These are phyloP conservation scores for Oxytorus armatus DNA, from an alignment of 2,888 invertebrate genomes.

Conservation along the genomic window DNA sequence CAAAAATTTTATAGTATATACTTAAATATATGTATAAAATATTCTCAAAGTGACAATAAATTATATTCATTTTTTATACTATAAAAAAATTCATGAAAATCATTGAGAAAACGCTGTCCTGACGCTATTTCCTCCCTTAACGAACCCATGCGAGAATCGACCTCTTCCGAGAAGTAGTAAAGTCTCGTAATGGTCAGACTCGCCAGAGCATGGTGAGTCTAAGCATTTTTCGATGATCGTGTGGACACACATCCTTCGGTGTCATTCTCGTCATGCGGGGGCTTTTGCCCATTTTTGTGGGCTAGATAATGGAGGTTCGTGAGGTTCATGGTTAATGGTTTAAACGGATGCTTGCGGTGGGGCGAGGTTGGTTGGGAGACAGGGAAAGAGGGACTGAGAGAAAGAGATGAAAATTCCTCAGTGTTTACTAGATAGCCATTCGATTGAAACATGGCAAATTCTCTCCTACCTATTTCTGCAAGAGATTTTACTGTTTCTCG, in stretches of 20 bases:
- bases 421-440: slow-evolving; percentile 55
- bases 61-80: too few relatives aligned
- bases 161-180: slow-evolving; percentile 12
- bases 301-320: slow-evolving; percentile 51
- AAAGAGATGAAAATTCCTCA: slow-evolving; percentile 6
- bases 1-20: too few relatives aligned
- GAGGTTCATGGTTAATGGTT: slow-evolving; percentile 46
- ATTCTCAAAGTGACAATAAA: too few relatives aligned
- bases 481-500: slow-evolving; percentile 36
- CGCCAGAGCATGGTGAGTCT: background rate
- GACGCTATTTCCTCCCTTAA: too few relatives aligned
- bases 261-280: slow-evolving; percentile 19
- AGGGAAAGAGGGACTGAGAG: background rate
- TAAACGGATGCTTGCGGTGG: slow-evolving; percentile 22
- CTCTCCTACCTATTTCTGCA: slow-evolving; percentile 27
- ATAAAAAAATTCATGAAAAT: too few relatives aligned
- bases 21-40: too few relatives aligned
- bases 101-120: too few relatives aligned
- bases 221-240: background rate
- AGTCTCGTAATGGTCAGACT: slow-evolving; percentile 21
- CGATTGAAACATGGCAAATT: slow-evolving; percentile 59
- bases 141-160: too few relatives aligned
- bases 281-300: slow-evolving; percentile 51
- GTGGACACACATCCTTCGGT: slow-evolving; percentile 9
- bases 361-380: background rate